Percentiles rank a stretch among this genome's conserved stretches.
Evolutionary conservation across 2,888 invertebrate species (phyloP).

Genomic region (Electrophaes corylata): DNA sequence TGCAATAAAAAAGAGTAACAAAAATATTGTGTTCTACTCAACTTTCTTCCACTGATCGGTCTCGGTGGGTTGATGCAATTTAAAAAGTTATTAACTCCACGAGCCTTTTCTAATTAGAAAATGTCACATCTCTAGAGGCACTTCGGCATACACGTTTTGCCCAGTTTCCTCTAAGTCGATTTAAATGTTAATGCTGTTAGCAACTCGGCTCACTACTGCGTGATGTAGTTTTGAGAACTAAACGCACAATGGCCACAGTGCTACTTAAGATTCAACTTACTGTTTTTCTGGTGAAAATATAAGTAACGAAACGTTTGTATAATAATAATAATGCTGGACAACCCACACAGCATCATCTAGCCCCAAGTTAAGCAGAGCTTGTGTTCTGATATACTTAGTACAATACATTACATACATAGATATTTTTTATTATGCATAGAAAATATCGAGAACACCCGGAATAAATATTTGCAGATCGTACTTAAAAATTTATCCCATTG

Average conservation of each 20-base stretch:
- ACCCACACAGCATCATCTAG: too few relatives aligned
- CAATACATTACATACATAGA: too few relatives aligned
- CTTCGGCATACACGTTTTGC: neutral
- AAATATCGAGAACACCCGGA: too few relatives aligned
- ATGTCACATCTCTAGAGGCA: slow-evolving; percentile 2
- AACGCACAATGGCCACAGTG: neutral
- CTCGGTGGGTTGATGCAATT: neutral
- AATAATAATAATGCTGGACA: too few relatives aligned
- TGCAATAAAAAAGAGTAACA: neutral
- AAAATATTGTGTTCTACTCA: neutral
- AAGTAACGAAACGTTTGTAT: neutral
- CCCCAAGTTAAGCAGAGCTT: too few relatives aligned
- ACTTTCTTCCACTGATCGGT: neutral
- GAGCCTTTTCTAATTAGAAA: slow-evolving; percentile 1
- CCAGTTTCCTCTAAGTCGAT: slow-evolving; percentile 42
- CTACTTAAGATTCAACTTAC: neutral
- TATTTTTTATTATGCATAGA: too few relatives aligned
- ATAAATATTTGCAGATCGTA: too few relatives aligned
- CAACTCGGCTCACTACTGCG: slow-evolving; percentile 21
- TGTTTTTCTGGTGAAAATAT: neutral
- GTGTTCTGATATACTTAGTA: too few relatives aligned
- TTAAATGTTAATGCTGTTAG: slow-evolving; percentile 53
- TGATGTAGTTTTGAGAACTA: neutral
- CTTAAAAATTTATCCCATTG: too few relatives aligned
- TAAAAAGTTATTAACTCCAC: neutral